phyloP scores from a whole-genome alignment of 1,140 invertebrate species.

The Musca vetustissima region DNA sequence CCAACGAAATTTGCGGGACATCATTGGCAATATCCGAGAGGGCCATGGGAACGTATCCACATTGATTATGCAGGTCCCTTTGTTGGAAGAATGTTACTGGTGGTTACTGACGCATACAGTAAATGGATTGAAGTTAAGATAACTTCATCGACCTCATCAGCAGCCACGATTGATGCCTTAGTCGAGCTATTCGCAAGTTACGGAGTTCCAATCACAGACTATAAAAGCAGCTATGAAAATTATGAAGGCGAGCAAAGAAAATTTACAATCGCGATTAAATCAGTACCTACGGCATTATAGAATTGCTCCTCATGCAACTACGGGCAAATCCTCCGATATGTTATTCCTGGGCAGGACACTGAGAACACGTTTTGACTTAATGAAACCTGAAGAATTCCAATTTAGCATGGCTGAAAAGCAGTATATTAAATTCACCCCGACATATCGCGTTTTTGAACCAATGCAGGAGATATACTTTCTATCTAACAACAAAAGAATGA shows the following conservation, averaged over 20 bases:
- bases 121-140: slow-evolving; percentile 29
- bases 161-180: slow-evolving; percentile 29
- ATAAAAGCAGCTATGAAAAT: slow-evolving; percentile 1
- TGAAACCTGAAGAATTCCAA: not conserved
- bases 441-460: not conserved
- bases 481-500: not conserved
- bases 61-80: slow-evolving; percentile 28
- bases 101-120: slow-evolving; percentile 27
- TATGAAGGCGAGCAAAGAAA: not conserved
- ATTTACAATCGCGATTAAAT: not conserved
- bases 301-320: not conserved
- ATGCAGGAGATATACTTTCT: not conserved
- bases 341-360: not conserved
- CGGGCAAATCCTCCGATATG: not conserved
- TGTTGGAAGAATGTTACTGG: slow-evolving; percentile 19
- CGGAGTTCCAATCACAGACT: not conserved
- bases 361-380: not conserved
- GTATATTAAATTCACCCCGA: not conserved
- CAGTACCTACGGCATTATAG: not conserved
- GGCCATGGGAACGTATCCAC: slow-evolving; percentile 26
- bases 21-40: slow-evolving; percentile 22
- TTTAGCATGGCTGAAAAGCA: not conserved
- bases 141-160: slow-evolving; percentile 17
- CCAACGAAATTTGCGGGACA: slow-evolving; percentile 9
- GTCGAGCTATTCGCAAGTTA: slow-evolving; percentile 12